These are phyloP conservation scores for Poeciliopsis retropinna DNA, from an alignment of 2,113 vertebrate genomes.

Conservation along the genomic window DNA sequence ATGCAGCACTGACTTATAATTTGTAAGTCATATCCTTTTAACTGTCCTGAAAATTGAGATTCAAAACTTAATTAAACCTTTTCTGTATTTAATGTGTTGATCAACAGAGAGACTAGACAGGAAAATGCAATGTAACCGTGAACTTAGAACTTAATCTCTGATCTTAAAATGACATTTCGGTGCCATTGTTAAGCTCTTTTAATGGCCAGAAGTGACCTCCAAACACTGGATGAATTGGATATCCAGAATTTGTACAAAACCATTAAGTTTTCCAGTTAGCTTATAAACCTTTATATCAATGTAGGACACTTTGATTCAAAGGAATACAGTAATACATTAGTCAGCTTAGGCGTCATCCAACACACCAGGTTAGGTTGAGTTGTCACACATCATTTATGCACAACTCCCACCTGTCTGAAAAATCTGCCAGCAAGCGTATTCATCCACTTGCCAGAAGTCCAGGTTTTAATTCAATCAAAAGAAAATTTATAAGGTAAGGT, in stretches of 20 bases:
- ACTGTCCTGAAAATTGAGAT: not conserved
- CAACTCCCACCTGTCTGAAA: not conserved
- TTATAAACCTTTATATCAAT: no score
- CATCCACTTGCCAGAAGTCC: not conserved
- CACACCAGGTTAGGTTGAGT: not conserved
- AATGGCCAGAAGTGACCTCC: not conserved
- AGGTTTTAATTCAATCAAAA: not conserved
- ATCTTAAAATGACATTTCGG: not conserved
- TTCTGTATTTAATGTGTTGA: not conserved
- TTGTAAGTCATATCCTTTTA: not conserved
- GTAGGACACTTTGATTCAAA: no score
- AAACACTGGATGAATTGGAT: no score
- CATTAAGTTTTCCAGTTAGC: no score
- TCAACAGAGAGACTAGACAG: not conserved
- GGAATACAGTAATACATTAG: no score
- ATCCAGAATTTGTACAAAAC: no score
- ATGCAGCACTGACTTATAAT: not conserved
- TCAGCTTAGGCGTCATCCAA: no score
- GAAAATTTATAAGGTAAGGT: not conserved
- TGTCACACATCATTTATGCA: not conserved
- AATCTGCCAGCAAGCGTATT: not conserved
- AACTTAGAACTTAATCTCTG: not conserved
- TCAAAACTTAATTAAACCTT: not conserved
- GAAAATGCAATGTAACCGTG: not conserved
- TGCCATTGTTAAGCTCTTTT: not conserved